Evolutionary conservation across 92 coral and sea anemone genomes (phyloP), one percentile per base, ranked within the genome.

Genomic region (Plumapathes pennacea): DNA sequence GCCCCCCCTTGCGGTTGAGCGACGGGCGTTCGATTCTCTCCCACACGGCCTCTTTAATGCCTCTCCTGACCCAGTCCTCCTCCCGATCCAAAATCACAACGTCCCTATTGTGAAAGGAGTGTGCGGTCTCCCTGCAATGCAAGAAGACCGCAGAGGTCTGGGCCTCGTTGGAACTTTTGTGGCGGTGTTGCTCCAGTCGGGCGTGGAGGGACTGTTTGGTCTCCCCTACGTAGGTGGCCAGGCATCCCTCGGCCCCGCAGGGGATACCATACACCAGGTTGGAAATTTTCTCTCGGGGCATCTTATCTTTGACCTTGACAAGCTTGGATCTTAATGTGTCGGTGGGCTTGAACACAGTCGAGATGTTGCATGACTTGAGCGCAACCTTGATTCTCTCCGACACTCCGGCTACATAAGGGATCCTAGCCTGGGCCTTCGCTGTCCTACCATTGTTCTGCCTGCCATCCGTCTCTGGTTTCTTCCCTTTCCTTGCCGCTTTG

Each of bases 101-200:
- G 39, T 55, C 64, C 32, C 11, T 67, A 15, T 24, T 22, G 19
- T 53, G 26, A 24, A 67, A 38, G 15, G 25, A 48, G 73, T 71
- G 79, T 12, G 60, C 79, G 25, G 57, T 69, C 12, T 29, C 25
- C 27, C 13, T 20, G 18, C 27, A 51, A 38, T 71, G 78, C 21
- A 32, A n/a, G 26, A 60, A 71, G 11, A 71, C 63, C 59, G 60
- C 61, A 27, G 72, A 71, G 72, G 69, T 71, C 72, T 62, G 78
- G 46, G 71, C 78, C 12, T 49, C 71, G 72, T 15, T 26, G 22
- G 38, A 32, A 28, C 54, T 38, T 15, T 49, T 50, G 14, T 60
- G 72, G 10, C 33, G 73, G 33, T 48, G 78, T 62, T 62, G 74
- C 21, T 48, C 15, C 50, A 71, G 32, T 38, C 60, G 4, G 52